Evolutionary conservation across 2,888 invertebrate species (phyloP).

Genomic region (Minunthozetes semirufus): DNA sequence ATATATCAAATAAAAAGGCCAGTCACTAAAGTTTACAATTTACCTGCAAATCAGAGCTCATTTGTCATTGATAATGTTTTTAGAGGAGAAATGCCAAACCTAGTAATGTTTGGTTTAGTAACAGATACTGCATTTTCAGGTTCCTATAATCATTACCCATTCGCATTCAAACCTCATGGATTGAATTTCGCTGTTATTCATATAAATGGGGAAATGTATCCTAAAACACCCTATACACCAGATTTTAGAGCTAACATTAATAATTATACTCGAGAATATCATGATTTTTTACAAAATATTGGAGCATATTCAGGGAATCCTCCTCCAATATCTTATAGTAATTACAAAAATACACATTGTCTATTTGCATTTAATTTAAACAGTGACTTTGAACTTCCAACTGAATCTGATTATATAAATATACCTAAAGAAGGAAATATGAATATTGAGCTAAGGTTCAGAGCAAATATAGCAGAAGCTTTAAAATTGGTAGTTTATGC

Average conservation of each 20-base stretch:
- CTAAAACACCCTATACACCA: background rate
- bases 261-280: background rate
- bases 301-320: background rate
- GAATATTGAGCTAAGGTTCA: background rate
- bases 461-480: background rate
- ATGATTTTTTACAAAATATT: constrained; percentile 2
- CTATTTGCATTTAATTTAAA: background rate
- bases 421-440: background rate
- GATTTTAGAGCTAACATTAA: background rate
- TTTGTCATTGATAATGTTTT: background rate
- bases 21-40: background rate
- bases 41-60: background rate
- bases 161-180: background rate
- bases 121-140: background rate
- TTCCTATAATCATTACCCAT: background rate
- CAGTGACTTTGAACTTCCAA: background rate
- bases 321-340: background rate
- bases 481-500: background rate
- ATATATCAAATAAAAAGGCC: background rate
- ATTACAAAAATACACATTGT: background rate
- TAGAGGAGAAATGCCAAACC: background rate
- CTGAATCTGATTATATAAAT: background rate
- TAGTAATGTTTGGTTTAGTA: background rate
- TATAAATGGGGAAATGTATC: background rate
- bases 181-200: background rate